A percentile compares a stretch with the other conserved stretches of the same genome.
Conservation (phyloP, 2,113 vertebrate species). For the Paratilapia polleni region DNA sequence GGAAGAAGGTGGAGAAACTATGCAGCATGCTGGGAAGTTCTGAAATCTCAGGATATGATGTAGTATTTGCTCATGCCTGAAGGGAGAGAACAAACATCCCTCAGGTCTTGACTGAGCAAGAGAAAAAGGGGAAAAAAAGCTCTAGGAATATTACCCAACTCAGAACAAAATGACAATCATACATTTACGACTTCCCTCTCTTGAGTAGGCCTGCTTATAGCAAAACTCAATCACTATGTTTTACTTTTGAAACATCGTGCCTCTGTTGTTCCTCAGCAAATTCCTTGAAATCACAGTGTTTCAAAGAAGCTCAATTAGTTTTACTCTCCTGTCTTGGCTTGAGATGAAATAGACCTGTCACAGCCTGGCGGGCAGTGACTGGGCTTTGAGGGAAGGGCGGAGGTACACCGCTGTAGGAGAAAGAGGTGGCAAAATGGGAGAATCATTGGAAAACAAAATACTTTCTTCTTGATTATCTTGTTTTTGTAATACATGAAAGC, state of each 20-base stretch:
- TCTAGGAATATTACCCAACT: not conserved
- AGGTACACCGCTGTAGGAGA: not conserved
- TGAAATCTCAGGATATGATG: conserved; percentile 66
- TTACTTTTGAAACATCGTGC: not conserved
- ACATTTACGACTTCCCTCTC: not conserved
- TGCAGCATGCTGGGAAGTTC: conserved; percentile 44
- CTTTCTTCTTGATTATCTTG: too few species aligned
- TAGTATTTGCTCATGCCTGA: conserved; percentile 34
- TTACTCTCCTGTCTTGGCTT: not conserved
- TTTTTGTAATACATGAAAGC: not conserved
- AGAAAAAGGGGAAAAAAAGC: not conserved
- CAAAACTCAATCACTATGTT: not conserved
- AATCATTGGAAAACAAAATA: not conserved
- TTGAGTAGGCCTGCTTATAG: not conserved
- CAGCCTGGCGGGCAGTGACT: not conserved
- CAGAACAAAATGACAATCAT: not conserved
- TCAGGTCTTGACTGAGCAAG: conserved; percentile 14
- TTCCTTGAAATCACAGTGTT: not conserved
- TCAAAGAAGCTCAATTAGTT: not conserved
- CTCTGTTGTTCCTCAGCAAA: not conserved
- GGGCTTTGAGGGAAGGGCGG: not conserved
- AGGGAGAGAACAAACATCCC: conserved; percentile 27
- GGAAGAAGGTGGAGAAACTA: conserved; percentile 19
- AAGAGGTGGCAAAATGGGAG: not conserved
- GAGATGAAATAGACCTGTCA: not conserved